Percentiles rank a stretch among this genome's conserved stretches.
Evolutionary conservation across 2,113 vertebrate species (phyloP).

Genomic region (Ophiodon elongatus): DNA sequence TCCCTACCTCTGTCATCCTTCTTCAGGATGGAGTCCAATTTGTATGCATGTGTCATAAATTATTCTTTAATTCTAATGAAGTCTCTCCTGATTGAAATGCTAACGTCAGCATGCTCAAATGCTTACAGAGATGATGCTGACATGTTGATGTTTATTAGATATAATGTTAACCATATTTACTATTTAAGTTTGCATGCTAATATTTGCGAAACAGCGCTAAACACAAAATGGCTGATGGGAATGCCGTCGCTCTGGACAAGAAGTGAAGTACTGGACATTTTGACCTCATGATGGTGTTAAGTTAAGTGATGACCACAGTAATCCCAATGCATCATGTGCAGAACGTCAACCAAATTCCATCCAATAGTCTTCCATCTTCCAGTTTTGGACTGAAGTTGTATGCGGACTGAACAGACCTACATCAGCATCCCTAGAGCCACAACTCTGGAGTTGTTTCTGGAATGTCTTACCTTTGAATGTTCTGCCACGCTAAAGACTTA

Average conservation of each 20-base stretch:
- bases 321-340: not conserved
- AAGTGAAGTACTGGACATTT: not conserved
- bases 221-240: not conserved
- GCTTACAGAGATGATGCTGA: not conserved
- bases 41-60: too few relatives aligned
- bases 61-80: too few relatives aligned
- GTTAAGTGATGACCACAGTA: not conserved
- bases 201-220: not conserved
- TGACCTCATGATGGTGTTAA: not conserved
- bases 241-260: not conserved
- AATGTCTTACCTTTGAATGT: too few relatives aligned
- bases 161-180: not conserved
- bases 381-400: not conserved
- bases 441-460: too few relatives aligned
- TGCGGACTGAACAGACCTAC: not conserved
- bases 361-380: not conserved
- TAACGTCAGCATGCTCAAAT: not conserved
- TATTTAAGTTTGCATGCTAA: not conserved
- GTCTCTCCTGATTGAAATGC: not conserved
- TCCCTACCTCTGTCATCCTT: too few relatives aligned
- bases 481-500: too few relatives aligned
- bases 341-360: not conserved
- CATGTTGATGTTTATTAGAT: not conserved
- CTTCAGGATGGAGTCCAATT: too few relatives aligned
- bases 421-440: not conserved